Percentiles rank a stretch among this genome's conserved stretches.
These are phyloP conservation scores for Laothoe populi DNA, from an alignment of 2,888 invertebrate genomes.

Conservation along the genomic window DNA sequence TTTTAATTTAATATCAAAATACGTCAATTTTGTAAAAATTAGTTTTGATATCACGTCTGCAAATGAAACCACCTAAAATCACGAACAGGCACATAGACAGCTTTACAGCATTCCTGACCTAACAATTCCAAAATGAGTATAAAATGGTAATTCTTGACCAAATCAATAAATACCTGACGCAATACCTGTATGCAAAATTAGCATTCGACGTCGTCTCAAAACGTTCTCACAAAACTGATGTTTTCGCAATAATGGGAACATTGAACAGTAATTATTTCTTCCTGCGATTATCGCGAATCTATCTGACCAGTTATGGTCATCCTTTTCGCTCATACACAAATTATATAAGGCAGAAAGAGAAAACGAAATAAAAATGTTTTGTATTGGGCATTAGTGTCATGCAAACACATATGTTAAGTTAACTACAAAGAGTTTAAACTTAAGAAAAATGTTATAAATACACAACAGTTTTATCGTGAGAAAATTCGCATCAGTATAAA, in stretches of 20 bases:
- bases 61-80: too few species aligned
- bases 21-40: too few species aligned
- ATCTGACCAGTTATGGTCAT: not conserved
- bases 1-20: too few species aligned
- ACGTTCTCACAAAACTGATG: constrained; percentile 28
- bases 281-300: constrained; percentile 28
- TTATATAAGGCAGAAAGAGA: not conserved
- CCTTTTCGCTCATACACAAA: not conserved
- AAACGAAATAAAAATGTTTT: constrained; percentile 7
- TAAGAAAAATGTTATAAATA: not conserved
- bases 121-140: not conserved
- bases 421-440: constrained; percentile 7
- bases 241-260: constrained; percentile 29
- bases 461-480: constrained; percentile 19
- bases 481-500: constrained; percentile 3
- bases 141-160: not conserved
- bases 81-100: too few species aligned
- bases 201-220: constrained; percentile 2
- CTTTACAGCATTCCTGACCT: not conserved
- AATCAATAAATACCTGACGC: not conserved
- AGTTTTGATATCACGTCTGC: too few species aligned
- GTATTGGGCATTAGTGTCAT: not conserved
- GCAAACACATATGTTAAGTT: constrained; percentile 4
- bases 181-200: not conserved
- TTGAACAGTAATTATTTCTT: constrained; percentile 28